Conservation (phyloP, 2,888 invertebrate genomes). For the Apomyelois bistriatella region DNA sequence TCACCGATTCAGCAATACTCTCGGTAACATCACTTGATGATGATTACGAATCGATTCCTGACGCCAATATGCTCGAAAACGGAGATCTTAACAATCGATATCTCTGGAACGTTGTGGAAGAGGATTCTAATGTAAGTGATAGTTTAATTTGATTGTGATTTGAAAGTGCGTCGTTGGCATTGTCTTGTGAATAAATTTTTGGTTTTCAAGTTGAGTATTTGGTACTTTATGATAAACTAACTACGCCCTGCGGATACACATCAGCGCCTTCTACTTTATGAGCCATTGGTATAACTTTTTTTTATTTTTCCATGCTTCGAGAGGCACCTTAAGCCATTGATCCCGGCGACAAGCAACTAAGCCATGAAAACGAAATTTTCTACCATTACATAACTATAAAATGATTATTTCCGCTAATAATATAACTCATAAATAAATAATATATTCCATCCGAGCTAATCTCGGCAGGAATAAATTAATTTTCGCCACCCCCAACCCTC, state of each 20-base stretch:
- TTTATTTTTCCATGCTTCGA: too few relatives aligned
- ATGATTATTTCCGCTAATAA: neutral
- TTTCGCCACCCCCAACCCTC: slow-evolving; percentile 45
- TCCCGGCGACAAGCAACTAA: too few relatives aligned
- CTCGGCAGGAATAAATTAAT: slow-evolving; percentile 58
- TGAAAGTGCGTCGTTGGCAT: slow-evolving; percentile 10
- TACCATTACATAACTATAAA: too few relatives aligned
- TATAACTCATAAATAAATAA: neutral
- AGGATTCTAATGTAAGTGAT: slow-evolving; percentile 32
- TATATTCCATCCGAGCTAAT: slow-evolving; percentile 21
- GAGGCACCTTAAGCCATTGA: too few relatives aligned
- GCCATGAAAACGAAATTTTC: too few relatives aligned
- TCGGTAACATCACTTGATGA: slow-evolving; percentile 63
- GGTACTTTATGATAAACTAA: too few relatives aligned
- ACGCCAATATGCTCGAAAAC: slow-evolving; percentile 27
- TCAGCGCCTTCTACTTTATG: too few relatives aligned
- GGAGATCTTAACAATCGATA: slow-evolving; percentile 35
- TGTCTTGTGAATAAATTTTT: neutral
- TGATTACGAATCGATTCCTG: slow-evolving; percentile 39
- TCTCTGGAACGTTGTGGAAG: slow-evolving; percentile 58
- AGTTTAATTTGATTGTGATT: neutral
- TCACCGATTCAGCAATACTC: slow-evolving; percentile 52
- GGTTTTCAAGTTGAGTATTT: neutral
- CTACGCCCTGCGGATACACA: too few relatives aligned
- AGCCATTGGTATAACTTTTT: too few relatives aligned